Percentiles rank a stretch among this genome's conserved stretches.
These are phyloP conservation scores for Hyperoplus lanceolatus DNA, from an alignment of 2,797 vertebrate species.

Conservation along the genomic window DNA sequence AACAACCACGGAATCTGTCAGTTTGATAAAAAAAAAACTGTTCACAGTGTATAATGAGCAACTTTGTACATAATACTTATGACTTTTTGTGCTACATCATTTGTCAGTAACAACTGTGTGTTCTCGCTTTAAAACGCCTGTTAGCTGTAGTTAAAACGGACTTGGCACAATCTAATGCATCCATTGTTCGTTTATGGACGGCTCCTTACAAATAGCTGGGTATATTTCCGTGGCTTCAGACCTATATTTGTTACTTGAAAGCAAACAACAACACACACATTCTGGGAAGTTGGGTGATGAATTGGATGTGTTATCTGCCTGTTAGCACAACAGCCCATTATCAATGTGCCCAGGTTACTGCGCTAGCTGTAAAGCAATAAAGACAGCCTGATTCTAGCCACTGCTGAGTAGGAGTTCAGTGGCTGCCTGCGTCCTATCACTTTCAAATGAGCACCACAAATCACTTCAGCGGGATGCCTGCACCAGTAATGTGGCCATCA, in stretches of 20 bases:
- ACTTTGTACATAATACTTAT: conserved; percentile 81
- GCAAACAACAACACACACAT: conserved; percentile 66
- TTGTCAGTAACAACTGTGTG: conserved; percentile 76
- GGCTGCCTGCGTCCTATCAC: conserved; percentile 78
- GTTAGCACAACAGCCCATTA: conserved; percentile 86
- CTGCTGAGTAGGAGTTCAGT: conserved; percentile 83
- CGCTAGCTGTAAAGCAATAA: conserved; percentile 81
- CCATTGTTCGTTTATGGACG: conserved; percentile 70
- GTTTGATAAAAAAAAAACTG: conserved; percentile 78
- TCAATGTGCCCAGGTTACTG: conserved; percentile 80
- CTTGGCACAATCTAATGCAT: conserved; percentile 71
- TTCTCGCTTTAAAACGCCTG: conserved; percentile 68
- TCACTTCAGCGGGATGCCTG: conserved; percentile 83
- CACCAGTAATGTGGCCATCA: conserved; percentile 80
- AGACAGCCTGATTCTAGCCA: conserved; percentile 76
- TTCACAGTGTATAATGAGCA: conserved; percentile 83
- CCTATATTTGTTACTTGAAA: conserved; percentile 75
- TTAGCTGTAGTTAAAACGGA: conserved; percentile 74
- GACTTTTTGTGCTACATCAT: conserved; percentile 75
- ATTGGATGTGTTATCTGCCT: conserved; percentile 85
- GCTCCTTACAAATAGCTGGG: conserved; percentile 66
- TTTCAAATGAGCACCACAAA: conserved; percentile 86
- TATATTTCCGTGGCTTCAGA: conserved; percentile 41
- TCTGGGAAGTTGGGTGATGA: conserved; percentile 74
- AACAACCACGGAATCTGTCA: conserved; percentile 80